Base-by-base conservation (phyloP, 2,113 vertebrate species). In the Anseranas semipalmata region DNA sequence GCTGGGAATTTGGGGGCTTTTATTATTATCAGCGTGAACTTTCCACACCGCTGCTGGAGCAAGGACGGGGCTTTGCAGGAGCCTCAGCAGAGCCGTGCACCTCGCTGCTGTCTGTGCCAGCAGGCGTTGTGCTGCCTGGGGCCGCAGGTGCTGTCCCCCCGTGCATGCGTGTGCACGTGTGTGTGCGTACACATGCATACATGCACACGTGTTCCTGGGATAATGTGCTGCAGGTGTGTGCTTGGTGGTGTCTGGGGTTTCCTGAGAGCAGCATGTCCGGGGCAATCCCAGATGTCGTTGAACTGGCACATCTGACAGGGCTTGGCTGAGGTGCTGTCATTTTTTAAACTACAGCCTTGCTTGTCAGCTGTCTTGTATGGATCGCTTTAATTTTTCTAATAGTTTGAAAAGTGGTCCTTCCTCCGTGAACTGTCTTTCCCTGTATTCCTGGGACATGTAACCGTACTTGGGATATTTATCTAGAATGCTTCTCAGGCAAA, bases 141-240 rank as follows among this genome's bases (percentile, higher is more conserved):
- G 25, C 11, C 6, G 25, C 39, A 28, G 60, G 24, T 18, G 15
- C 53, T 30, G 27, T 24, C 9, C 53, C 9, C 15, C 17, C 6
- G 18, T 43, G 28, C 8, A 18, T 9, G 16, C 15, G 37, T 3
- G 24, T 14, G 46, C 67, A 4, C 1, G 0, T 66, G 75, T 28
- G 15, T 24, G 71, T 3, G 4, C 1, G 2, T 56, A 25, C 22
- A 3, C 35, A 3, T 5, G 33, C 45, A 50, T 16, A 6, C 28
- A 0, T 0, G 12, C 19, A 0, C 72, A 12, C 12, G 0, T 12
- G 6, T 13, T 15, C 41, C 52, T 5, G 20, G 1, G 45, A 7
- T 8, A 56, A 21, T 2, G 4, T 4, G 17, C 53, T 12, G 1
- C 53, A 0, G 43, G 22, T 1, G 1, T 3, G 45, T 25, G 41